Conservation (phyloP, 2,888 invertebrate species). For the Congeria kusceri region DNA sequence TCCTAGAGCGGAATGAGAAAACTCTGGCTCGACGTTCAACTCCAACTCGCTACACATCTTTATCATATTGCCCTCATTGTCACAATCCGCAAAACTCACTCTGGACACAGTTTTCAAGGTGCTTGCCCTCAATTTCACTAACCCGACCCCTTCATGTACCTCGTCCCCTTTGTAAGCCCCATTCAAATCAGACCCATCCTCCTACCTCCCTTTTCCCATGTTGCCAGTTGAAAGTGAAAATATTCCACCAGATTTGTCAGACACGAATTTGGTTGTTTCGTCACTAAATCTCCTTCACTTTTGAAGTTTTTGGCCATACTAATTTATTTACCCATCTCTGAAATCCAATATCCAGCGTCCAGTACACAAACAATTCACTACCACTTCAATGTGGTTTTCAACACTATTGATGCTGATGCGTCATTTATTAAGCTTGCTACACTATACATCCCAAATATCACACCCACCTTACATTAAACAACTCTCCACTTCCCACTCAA, state of each 20-base stretch:
- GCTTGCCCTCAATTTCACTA: constrained; percentile 33
- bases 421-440: no score
- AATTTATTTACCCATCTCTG: not conserved
- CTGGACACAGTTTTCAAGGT: constrained; percentile 54
- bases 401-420: no score
- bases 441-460: no score
- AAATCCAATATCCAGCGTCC: not conserved
- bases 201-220: constrained; percentile 52
- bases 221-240: constrained; percentile 56
- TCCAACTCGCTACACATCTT: constrained; percentile 59
- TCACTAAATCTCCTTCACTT: constrained; percentile 62
- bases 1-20: constrained; percentile 52
- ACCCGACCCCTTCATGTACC: constrained; percentile 8
- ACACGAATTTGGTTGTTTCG: constrained; percentile 51
- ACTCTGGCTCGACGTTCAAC: constrained; percentile 24
- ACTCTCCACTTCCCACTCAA: no score
- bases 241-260: constrained; percentile 27
- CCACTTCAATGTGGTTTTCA: no score
- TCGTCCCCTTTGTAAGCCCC: constrained; percentile 49
- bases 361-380: no score
- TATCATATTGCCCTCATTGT: constrained; percentile 53
- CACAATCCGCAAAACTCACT: constrained; percentile 60
- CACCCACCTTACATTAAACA: no score
- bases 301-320: constrained; percentile 52
- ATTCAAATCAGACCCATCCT: constrained; percentile 40